A percentile compares a stretch with the other conserved stretches of the same genome.
These are phyloP conservation scores for Dermolepida albohirtum DNA, from an alignment of 2,888 invertebrate genomes.

Conservation along the genomic window DNA sequence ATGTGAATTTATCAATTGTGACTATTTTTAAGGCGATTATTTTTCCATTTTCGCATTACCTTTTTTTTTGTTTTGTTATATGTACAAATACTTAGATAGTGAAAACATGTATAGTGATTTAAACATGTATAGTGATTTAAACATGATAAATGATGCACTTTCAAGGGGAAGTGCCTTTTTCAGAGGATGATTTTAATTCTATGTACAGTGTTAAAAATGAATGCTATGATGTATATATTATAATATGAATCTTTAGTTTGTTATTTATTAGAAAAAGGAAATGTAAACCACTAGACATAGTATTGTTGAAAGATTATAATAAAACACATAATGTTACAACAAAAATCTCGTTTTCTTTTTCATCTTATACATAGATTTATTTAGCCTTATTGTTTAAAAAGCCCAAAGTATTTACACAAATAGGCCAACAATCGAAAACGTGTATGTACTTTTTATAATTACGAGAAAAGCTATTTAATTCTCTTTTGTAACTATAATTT, in stretches of 20 bases:
- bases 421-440: too few species aligned
- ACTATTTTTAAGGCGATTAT: conserved; percentile 22
- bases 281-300: conserved; percentile 54
- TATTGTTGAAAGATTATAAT: conserved; percentile 56
- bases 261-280: conserved; percentile 53
- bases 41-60: conserved; percentile 21
- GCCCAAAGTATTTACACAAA: too few species aligned
- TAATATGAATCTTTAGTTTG: conserved; percentile 52
- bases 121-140: conserved; percentile 37
- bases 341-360: conserved; percentile 37
- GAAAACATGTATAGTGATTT: conserved; percentile 37
- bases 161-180: conserved; percentile 33
- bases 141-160: conserved; percentile 30
- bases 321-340: conserved; percentile 55
- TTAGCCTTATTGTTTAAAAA: too few species aligned
- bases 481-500: too few species aligned
- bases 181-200: conserved; percentile 38
- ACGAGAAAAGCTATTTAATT: too few species aligned
- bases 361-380: too few species aligned
- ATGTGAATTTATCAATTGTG: conserved; percentile 22
- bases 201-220: conserved; percentile 52
- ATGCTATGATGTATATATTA: conserved; percentile 51
- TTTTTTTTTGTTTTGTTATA: conserved; percentile 38
- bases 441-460: too few species aligned
- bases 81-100: conserved; percentile 38